Evolutionary conservation across 2,888 invertebrate genomes (phyloP), one percentile per base, ranked within the genome.

Genomic region (Plagodis dolabraria): DNA sequence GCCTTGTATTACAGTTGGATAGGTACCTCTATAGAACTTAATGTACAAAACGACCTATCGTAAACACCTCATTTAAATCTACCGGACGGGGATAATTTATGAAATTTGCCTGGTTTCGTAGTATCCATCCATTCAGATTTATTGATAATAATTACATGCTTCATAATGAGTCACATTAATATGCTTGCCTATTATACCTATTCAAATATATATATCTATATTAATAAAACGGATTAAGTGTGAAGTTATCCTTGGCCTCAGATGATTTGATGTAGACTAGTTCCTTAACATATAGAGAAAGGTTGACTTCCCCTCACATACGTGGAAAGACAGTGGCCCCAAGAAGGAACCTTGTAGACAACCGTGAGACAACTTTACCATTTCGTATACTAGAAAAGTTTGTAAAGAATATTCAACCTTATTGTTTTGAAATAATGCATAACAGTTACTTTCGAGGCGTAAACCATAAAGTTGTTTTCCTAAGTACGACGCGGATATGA

Each of bases 401-500:
- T 55, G 8, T 40, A 9, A 59, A 36, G 36, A 35, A 42, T 76
- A 64, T 72, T 65, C 75, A 64, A 66, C 69, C 67, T 63, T 83
- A 79, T 56, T 6, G 2, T 63, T 33, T 67, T 64, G 54, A 6
- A 51, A 68, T 78, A 81, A 22, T 61, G 56, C 46, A 50, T 55
- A 36, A 33, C 11, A 48, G n/a, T 44, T 34, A 57, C 68, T 67
- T 69, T 57, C 57, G 49, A 59, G 53, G 43, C 57, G 43, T 66
- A 60, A 70, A 67, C 57, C 11, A 43, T 70, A 76, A 69, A 56
- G 53, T 70, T 67, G 74, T 70, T 61, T 64, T 68, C 69, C 62
- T 64, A 70, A 67, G 70, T 72, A 75, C 74, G 82, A 89, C 77
- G 79, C 91, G 89, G 89, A 91, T 86, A 74, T 83, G 72, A 82